These are phyloP conservation scores for Neoseiulus cucumeris DNA, from an alignment of 1,140 invertebrate species.

Conservation along the genomic window DNA sequence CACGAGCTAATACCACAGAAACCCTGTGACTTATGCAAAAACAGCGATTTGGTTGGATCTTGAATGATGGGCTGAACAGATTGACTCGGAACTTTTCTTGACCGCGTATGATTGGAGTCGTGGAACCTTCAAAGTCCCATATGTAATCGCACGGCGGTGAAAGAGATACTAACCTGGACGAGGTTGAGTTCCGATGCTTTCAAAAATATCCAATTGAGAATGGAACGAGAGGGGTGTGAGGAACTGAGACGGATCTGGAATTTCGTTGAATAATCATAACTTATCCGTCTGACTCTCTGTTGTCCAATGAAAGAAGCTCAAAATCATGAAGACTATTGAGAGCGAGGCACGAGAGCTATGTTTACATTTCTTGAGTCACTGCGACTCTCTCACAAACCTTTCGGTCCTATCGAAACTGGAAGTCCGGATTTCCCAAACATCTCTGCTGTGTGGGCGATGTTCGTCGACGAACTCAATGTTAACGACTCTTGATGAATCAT, in stretches of 20 bases:
- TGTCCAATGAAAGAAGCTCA: neutral
- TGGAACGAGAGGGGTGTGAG: neutral
- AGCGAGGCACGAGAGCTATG: neutral
- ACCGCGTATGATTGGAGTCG: too few relatives aligned
- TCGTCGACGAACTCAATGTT: too few relatives aligned
- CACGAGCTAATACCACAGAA: neutral
- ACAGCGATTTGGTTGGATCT: too few relatives aligned
- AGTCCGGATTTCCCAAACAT: neutral
- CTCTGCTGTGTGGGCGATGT: neutral
- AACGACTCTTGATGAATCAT: too few relatives aligned
- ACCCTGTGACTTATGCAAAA: neutral
- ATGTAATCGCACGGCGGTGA: neutral
- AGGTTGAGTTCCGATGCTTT: neutral
- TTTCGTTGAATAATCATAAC: neutral
- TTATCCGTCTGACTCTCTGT: neutral
- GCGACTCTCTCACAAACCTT: neutral
- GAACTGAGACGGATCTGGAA: neutral
- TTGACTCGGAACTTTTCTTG: too few relatives aligned
- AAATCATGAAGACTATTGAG: neutral
- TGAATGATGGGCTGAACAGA: too few relatives aligned
- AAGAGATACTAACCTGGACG: neutral
- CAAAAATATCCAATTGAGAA: slow-evolving; percentile 1
- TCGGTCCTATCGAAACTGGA: neutral
- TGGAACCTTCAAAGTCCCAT: neutral
- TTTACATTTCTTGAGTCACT: neutral